Base-by-base conservation (phyloP, 2,113 vertebrate species). In the Poecilia latipinna region DNA sequence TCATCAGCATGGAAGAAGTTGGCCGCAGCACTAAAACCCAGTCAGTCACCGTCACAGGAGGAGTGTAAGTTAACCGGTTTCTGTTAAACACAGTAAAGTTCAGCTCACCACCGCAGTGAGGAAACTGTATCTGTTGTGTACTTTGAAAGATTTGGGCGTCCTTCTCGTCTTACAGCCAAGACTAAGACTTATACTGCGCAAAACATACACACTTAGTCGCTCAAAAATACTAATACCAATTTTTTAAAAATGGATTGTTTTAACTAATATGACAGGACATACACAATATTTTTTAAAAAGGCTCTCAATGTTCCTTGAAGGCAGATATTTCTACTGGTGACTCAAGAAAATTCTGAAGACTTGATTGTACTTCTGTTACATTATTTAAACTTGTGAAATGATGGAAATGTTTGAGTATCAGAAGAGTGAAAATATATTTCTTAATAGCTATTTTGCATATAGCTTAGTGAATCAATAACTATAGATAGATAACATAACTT, bases 41-140 rank as follows among this genome's bases (percentile, higher is more conserved):
- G 83, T 99, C 98, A 2, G 90, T 95, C 82, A 86, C 95, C 3
- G 95, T 99, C 12, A 84, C 95, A 26, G 94, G 93, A 84, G 97
- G 97, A 88, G 95, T 97, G 98, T 99, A 95, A 97, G 98, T 97
- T 31, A 61, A 17, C 10, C 3, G 15, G 31, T 11, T 54, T 26
- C 29, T 33, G 22, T 22, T 28, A 35, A 65, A 7, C 24, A 32
- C 32, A 32, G 17, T 33, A n/a, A 33, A 32, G 31, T 63, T 32
- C 8, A 19, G 61, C 61, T 63, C 61, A 28, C n/a, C 4, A 28
- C 31, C 28, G 19, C 44, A 57, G 7, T 8, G 7, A n/a, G 51
- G 51, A 57, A 24, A n/a, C 22, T 1, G 24, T 57, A 17, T 63
- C 61, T 6, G 12, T 24, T 15, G 12, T 31, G 66, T 19, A 19